Conservation (phyloP, 2,888 invertebrate species). For the Lamellibrachia satsuma region DNA sequence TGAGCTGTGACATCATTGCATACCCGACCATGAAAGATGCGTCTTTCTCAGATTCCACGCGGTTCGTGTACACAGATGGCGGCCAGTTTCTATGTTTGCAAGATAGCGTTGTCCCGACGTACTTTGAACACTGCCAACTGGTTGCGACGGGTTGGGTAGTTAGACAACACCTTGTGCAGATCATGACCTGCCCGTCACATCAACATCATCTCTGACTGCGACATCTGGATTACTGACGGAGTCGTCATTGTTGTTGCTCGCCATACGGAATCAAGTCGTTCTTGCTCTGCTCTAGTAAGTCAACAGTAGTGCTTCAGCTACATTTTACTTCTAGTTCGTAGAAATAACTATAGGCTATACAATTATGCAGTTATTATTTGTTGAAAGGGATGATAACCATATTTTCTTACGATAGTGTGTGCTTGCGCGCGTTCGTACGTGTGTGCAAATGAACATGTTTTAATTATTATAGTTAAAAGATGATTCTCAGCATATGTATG, state of each 20-base stretch:
- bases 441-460: not conserved
- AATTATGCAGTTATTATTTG: too few relatives aligned
- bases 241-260: not conserved
- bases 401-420: too few relatives aligned
- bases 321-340: too few relatives aligned
- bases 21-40: not conserved
- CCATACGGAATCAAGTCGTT: not conserved
- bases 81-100: not conserved
- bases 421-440: not conserved
- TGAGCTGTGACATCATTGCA: not conserved
- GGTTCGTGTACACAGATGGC: not conserved
- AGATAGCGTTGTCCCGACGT: not conserved
- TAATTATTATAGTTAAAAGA: not conserved
- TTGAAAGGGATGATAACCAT: too few relatives aligned
- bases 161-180: not conserved
- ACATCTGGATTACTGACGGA: not conserved
- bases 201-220: not conserved
- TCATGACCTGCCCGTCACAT: not conserved
- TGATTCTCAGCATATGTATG: not conserved
- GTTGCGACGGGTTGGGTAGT: not conserved
- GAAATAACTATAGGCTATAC: too few relatives aligned
- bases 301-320: not conserved
- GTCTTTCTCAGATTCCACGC: not conserved
- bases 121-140: not conserved
- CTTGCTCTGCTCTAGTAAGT: not conserved